Evolutionary conservation across 2,113 vertebrate genomes (phyloP).

Genomic region (Istiophorus platypterus): DNA sequence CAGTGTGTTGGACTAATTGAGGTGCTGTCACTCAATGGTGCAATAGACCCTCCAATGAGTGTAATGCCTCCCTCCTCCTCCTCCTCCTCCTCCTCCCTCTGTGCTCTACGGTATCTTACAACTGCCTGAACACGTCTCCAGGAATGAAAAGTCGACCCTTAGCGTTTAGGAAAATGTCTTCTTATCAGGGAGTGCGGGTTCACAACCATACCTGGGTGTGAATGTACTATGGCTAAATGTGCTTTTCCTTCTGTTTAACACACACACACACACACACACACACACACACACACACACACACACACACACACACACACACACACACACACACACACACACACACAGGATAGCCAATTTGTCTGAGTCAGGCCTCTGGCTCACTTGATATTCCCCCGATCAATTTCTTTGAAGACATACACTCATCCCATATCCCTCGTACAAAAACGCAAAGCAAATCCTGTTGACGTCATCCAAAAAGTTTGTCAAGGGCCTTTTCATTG

Average conservation of each 20-base stretch:
- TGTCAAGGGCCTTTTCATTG: conserved; percentile 54
- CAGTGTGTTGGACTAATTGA: conserved; percentile 56
- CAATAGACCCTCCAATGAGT: conserved; percentile 31
- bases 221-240: conserved; percentile 22
- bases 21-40: conserved; percentile 58
- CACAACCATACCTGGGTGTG: conserved; percentile 19
- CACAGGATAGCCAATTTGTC: conserved; percentile 55
- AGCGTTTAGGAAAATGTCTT: conserved; percentile 34
- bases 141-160: conserved; percentile 26
- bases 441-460: conserved; percentile 65
- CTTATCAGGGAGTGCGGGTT: conserved; percentile 9
- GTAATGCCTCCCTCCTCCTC: not conserved
- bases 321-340: conserved; percentile 30
- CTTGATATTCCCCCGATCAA: conserved; percentile 72
- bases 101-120: not conserved
- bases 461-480: conserved; percentile 69
- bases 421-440: conserved; percentile 66
- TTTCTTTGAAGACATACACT: conserved; percentile 74
- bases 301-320: conserved; percentile 2
- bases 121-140: not conserved
- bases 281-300: not conserved
- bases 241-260: not conserved
- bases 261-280: not conserved
- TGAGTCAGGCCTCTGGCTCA: conserved; percentile 79
- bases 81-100: not conserved